Percentiles rank a stretch among this genome's conserved stretches.
Conservation (phyloP, 2,888 invertebrate species). For the Aporophyla lueneburgensis region DNA sequence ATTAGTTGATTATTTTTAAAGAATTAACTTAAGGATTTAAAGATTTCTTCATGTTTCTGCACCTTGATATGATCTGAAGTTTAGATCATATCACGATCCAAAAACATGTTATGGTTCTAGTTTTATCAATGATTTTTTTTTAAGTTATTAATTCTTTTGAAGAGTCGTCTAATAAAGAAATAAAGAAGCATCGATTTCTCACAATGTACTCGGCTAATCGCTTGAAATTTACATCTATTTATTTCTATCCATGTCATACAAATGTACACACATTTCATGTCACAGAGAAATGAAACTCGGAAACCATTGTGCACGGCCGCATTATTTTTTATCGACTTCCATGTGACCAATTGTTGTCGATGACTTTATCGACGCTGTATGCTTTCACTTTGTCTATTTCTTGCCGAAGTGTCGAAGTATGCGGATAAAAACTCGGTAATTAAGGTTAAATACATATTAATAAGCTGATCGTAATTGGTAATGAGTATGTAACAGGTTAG, state of each 20-base stretch:
- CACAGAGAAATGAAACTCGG: conserved; percentile 77
- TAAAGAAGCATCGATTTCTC: conserved; percentile 3
- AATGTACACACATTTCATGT: conserved; percentile 60
- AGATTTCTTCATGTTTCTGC: no score
- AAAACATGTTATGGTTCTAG: not conserved
- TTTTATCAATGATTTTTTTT: not conserved
- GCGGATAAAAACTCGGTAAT: conserved; percentile 59
- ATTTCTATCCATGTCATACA: conserved; percentile 51
- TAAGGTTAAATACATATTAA: conserved; percentile 57
- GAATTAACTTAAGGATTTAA: not conserved
- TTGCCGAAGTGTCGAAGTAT: conserved; percentile 59
- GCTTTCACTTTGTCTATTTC: conserved; percentile 82
- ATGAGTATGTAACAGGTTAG: conserved; percentile 41
- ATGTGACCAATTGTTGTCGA: conserved; percentile 79
- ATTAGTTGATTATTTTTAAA: not conserved
- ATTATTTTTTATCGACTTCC: conserved; percentile 74
- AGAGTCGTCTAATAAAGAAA: not conserved
- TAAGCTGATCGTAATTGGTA: conserved; percentile 48
- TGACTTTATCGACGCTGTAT: conserved; percentile 78
- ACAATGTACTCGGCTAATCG: conserved; percentile 4
- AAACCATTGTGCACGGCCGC: conserved; percentile 79
- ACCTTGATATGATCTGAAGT: no score
- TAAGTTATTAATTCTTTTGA: not conserved
- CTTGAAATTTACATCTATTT: conserved; percentile 42
- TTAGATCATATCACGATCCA: no score